Evolutionary conservation across 2,113 vertebrate genomes (phyloP).

Genomic region (Scytalopus superciliaris): DNA sequence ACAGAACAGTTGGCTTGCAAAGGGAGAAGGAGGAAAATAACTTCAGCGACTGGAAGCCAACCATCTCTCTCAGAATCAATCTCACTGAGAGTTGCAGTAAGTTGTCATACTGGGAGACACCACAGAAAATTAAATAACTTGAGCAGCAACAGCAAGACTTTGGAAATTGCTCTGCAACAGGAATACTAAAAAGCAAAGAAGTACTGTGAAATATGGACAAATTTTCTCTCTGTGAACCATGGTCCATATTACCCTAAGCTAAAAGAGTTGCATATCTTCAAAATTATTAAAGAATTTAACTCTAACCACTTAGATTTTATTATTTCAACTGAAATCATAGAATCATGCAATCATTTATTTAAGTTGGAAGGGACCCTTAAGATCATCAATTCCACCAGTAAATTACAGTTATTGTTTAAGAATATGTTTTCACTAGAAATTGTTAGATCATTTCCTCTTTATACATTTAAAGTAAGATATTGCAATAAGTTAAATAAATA

Average conservation of each 20-base stretch:
- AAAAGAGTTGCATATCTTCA: not conserved
- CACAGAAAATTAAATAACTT: not conserved
- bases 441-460: not conserved
- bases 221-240: not conserved
- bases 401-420: not conserved
- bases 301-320: not conserved
- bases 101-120: not conserved
- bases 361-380: not conserved
- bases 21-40: not conserved
- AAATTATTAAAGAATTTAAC: not conserved
- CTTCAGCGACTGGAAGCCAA: not conserved
- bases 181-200: not conserved
- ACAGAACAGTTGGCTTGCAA: conserved; percentile 21
- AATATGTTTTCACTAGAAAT: not conserved
- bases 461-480: not conserved
- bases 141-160: not conserved
- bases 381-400: rapidly evolving
- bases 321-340: not conserved
- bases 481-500: not conserved
- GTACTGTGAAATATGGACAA: not conserved
- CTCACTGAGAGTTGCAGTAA: not conserved
- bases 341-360: not conserved
- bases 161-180: not conserved
- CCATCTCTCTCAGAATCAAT: not conserved
- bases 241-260: not conserved